Base-by-base conservation (phyloP, 2,113 vertebrate genomes). In the Aspiorhynchus laticeps region DNA sequence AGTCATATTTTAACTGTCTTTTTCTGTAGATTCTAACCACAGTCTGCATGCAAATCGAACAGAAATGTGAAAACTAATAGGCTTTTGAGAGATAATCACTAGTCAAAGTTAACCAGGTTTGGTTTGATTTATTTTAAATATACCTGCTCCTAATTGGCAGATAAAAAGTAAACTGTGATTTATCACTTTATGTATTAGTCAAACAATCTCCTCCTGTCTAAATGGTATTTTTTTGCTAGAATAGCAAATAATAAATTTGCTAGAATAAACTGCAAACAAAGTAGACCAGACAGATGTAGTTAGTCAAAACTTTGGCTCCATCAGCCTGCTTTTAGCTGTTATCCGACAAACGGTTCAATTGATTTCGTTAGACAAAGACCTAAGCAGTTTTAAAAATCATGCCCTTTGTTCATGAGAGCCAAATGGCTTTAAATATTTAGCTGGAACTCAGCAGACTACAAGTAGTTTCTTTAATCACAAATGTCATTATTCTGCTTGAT, bases 401-500 rank as follows among this genome's bases (percentile, higher is more conserved):
- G 36, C 41, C 36, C 28, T 80, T 63, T 63, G 41, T 65, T 81
- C 80, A 28, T 21, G 9, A 7, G 4, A 31, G 28, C 2, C 59
- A 17, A 61, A 80, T 59, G 36, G 78, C 24, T 38, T 80, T 21
- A 36, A 24, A 79, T 56, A 56, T 79, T 41, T 38, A 41, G 56
- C 28, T 26, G 56, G 9, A 80, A 61, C 31, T 38, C 21, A n/a
- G 10, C 71, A 74, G 69, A 41, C 36, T n/a, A 38, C 78, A 21
- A 41, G 46, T 78, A 33, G 5, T 82, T 81, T 31, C 38, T 65
- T 43, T 21, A 67, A 82, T 67, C 19, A 36, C 10, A 33, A 7
- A 69, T 14, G 28, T 61, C 53, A 61, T 53, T n/a, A 83, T 71
- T 69, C 26, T 71, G 43, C 63, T 83, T 71, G 63, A 83, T 67